Conservation (phyloP, 2,888 invertebrate genomes). For the Leptura quadrifasciata region DNA sequence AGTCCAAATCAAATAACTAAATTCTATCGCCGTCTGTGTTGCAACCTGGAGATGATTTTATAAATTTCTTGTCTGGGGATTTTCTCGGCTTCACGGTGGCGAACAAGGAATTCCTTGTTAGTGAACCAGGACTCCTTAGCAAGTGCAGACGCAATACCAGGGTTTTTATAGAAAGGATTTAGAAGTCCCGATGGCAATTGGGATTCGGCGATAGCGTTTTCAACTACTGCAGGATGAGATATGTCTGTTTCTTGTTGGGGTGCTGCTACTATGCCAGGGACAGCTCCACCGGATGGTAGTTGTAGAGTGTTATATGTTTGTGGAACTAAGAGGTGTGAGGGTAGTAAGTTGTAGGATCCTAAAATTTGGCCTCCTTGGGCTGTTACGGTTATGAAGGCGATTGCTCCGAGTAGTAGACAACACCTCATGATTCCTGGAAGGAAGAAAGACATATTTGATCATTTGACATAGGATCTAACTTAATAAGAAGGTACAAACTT, state of each 20-base stretch:
- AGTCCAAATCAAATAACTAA: slow-evolving; percentile 22
- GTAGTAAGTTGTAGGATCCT: slow-evolving; percentile 53
- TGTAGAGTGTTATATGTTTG: slow-evolving; percentile 43
- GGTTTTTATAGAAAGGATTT: slow-evolving; percentile 87
- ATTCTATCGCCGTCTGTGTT: slow-evolving; percentile 35
- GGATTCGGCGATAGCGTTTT: slow-evolving; percentile 83
- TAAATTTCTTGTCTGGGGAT: slow-evolving; percentile 86
- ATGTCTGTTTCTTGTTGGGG: slow-evolving; percentile 62
- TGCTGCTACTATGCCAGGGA: slow-evolving; percentile 55
- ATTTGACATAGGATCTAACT: no score
- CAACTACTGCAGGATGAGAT: slow-evolving; percentile 84
- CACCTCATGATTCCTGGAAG: slow-evolving; percentile 49
- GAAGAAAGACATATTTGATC: background rate
- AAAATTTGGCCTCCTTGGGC: slow-evolving; percentile 48
- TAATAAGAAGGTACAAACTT: no score
- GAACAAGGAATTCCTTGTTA: slow-evolving; percentile 86
- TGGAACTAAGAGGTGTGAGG: slow-evolving; percentile 47
- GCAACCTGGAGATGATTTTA: slow-evolving; percentile 80
- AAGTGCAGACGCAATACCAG: slow-evolving; percentile 82
- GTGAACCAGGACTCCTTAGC: slow-evolving; percentile 88
- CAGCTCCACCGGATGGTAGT: slow-evolving; percentile 9
- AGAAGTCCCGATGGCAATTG: slow-evolving; percentile 82
- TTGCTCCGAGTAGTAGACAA: slow-evolving; percentile 42
- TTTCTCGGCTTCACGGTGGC: slow-evolving; percentile 86
- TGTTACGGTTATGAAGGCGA: slow-evolving; percentile 44